A percentile compares a stretch with the other conserved stretches of the same genome.
These are phyloP conservation scores for Orientallactaga bullata DNA, from an alignment of 2,113 vertebrate species.

Conservation along the genomic window DNA sequence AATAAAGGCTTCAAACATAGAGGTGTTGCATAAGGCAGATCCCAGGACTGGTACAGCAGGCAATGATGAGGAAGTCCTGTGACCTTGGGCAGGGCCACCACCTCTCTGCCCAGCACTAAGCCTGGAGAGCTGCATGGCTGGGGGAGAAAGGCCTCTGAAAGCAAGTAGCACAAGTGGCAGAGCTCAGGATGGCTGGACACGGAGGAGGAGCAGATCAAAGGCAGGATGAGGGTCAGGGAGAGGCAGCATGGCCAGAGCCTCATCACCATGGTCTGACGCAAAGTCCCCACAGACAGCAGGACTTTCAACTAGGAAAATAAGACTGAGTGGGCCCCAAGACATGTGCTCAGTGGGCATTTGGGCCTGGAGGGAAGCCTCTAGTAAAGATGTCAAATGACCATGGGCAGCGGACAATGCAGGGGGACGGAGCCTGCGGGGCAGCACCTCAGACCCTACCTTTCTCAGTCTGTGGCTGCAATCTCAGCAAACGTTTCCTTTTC, in stretches of 20 bases:
- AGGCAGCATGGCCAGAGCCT: not conserved
- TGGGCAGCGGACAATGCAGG: not conserved
- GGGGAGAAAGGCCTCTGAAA: accelerated
- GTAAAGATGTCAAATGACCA: not conserved
- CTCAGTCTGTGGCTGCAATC: not conserved
- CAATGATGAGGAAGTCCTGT: not conserved
- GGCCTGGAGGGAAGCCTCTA: not conserved
- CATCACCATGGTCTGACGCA: accelerated
- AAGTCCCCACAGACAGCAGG: not conserved
- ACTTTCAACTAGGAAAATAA: not conserved
- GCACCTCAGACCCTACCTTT: slow-evolving; percentile 63
- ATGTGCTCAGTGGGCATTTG: accelerated
- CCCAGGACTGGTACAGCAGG: not conserved
- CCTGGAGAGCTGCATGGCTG: too few relatives aligned
- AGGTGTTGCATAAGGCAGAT: not conserved
- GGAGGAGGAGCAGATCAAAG: not conserved
- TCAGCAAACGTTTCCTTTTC: slow-evolving; percentile 58
- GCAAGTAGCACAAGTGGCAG: too few relatives aligned
- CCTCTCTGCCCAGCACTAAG: too few relatives aligned
- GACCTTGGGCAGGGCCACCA: not conserved
- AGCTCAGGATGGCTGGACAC: too few relatives aligned
- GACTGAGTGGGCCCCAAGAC: not conserved
- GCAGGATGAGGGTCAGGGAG: accelerated
- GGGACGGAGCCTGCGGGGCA: not conserved
- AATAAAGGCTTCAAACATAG: accelerated